Conservation (phyloP, 2,113 vertebrate species). For the Tychaedon coryphoeus region DNA sequence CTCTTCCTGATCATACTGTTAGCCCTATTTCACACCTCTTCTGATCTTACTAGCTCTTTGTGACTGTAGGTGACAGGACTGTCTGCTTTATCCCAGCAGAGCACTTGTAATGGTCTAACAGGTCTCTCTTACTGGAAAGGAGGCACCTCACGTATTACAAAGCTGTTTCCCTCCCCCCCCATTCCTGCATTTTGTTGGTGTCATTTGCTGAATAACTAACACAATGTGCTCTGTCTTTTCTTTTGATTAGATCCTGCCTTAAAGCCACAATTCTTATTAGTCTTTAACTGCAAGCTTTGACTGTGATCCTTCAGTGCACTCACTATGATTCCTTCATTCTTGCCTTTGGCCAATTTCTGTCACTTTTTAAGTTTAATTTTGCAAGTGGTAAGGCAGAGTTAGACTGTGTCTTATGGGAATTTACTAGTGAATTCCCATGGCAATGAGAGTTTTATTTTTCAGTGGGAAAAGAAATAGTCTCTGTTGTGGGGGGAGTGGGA, state of each 20-base stretch:
- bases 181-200: background rate
- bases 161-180: accelerated
- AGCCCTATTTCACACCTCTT: background rate
- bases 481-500: background rate
- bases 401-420: background rate
- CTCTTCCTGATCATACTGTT: background rate
- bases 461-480: background rate
- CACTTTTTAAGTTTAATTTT: background rate
- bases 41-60: background rate
- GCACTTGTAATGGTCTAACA: background rate
- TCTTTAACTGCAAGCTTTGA: background rate
- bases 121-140: background rate
- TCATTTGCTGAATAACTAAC: background rate
- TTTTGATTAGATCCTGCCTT: background rate
- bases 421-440: background rate
- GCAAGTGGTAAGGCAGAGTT: background rate
- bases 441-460: background rate
- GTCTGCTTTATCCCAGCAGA: background rate
- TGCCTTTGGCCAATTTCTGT: background rate
- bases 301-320: background rate
- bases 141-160: background rate
- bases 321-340: background rate
- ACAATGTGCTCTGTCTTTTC: background rate
- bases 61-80: background rate
- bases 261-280: background rate